Evolutionary conservation across 1,140 invertebrate genomes (phyloP).

Genomic region (fruit fly (Drosophila melanogaster)): DNA sequence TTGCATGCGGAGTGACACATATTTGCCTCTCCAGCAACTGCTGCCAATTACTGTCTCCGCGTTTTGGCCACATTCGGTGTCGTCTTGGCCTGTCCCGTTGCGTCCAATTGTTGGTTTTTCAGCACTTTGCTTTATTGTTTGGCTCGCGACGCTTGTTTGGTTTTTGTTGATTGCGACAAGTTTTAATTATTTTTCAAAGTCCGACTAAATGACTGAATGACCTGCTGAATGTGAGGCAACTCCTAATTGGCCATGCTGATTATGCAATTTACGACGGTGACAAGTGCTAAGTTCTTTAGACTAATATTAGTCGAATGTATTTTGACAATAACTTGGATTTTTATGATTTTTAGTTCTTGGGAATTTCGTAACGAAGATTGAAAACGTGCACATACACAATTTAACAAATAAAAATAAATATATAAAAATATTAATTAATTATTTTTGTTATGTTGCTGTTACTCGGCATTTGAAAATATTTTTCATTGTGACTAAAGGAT

Average conservation of each 20-base stretch:
- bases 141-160: conserved; percentile 35
- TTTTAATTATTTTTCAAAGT: conserved; percentile 53
- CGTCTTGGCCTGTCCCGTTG: conserved; percentile 21
- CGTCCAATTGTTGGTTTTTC: conserved; percentile 31
- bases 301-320: neutral
- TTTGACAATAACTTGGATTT: no score
- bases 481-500: neutral
- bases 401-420: no score
- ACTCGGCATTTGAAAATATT: neutral
- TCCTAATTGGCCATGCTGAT: conserved; percentile 33
- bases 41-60: conserved; percentile 57
- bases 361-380: no score
- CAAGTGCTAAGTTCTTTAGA: conserved; percentile 1
- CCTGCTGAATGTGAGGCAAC: conserved; percentile 27
- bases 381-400: no score
- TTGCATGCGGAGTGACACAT: conserved; percentile 51
- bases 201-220: conserved; percentile 22
- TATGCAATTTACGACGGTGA: conserved; percentile 21
- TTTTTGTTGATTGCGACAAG: conserved; percentile 42
- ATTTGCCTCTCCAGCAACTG: conserved; percentile 41
- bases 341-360: no score
- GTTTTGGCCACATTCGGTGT: conserved; percentile 30
- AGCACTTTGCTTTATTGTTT: conserved; percentile 39
- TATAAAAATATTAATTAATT: no score
- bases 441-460: no score